Conservation (phyloP, 1,140 invertebrate genomes). For the Musca vetustissima region DNA sequence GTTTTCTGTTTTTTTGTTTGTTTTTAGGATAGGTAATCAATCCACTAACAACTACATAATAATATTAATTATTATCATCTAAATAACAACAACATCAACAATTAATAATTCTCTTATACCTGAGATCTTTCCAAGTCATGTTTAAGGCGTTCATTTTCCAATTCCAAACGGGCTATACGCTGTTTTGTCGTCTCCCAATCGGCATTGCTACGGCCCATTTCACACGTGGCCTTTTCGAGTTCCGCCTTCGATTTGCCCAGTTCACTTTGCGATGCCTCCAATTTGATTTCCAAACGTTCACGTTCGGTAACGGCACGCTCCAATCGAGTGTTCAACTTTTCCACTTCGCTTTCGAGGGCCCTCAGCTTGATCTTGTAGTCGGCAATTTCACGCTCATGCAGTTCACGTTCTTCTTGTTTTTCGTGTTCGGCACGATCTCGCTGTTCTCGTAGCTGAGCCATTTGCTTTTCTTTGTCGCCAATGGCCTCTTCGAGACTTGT, state of each 20-base stretch:
- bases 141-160: slow-evolving; percentile 86
- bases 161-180: slow-evolving; percentile 77
- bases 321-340: slow-evolving; percentile 83
- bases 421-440: slow-evolving; percentile 95
- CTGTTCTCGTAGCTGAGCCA: slow-evolving; percentile 85
- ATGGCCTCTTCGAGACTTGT: slow-evolving; percentile 94
- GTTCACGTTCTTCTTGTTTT: slow-evolving; percentile 90
- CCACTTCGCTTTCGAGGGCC: slow-evolving; percentile 84
- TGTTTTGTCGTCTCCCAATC: slow-evolving; percentile 90
- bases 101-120: slow-evolving; percentile 34
- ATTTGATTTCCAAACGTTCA: slow-evolving; percentile 84
- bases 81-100: too few relatives aligned
- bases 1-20: too few relatives aligned
- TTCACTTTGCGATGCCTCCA: slow-evolving; percentile 90
- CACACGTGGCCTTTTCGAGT: slow-evolving; percentile 85
- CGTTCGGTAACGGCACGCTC: slow-evolving; percentile 87
- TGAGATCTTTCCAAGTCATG: slow-evolving; percentile 80
- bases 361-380: slow-evolving; percentile 95
- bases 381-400: slow-evolving; percentile 90
- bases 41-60: too few relatives aligned
- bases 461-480: slow-evolving; percentile 95
- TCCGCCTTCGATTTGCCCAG: slow-evolving; percentile 92
- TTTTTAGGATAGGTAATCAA: too few relatives aligned
- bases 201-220: slow-evolving; percentile 82
- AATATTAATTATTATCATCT: too few relatives aligned